Evolutionary conservation across 1,140 invertebrate species (phyloP).

Genomic region (Drosophila ironensis): DNA sequence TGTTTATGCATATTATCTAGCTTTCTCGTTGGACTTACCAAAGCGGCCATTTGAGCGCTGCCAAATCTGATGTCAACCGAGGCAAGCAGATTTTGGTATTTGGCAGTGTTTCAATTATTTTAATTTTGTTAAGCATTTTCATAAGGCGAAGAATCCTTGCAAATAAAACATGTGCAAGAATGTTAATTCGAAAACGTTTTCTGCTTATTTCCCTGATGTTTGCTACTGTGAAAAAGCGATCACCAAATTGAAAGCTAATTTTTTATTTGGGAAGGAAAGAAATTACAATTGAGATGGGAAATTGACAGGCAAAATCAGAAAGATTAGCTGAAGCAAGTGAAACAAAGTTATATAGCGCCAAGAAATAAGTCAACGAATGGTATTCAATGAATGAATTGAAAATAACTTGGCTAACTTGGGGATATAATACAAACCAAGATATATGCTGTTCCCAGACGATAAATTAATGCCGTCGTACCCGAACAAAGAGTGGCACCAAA

Average conservation of each 20-base stretch:
- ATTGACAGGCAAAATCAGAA: constrained; percentile 8
- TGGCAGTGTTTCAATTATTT: constrained; percentile 54
- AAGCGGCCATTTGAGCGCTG: constrained; percentile 35
- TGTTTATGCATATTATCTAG: too few relatives aligned
- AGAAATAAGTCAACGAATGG: constrained; percentile 66
- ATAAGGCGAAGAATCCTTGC: constrained; percentile 43
- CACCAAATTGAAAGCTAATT: constrained; percentile 55
- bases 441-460: constrained; percentile 54
- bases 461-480: constrained; percentile 43
- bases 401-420: constrained; percentile 71
- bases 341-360: constrained; percentile 46
- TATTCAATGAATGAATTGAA: constrained; percentile 62
- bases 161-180: constrained; percentile 36
- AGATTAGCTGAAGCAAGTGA: constrained; percentile 25
- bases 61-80: not conserved
- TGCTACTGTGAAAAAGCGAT: constrained; percentile 35
- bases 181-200: constrained; percentile 30
- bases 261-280: constrained; percentile 20
- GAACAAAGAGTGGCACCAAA: constrained; percentile 4
- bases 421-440: constrained; percentile 55
- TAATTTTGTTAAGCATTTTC: constrained; percentile 47
- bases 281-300: not conserved
- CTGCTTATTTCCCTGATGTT: constrained; percentile 19
- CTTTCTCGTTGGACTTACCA: too few relatives aligned
- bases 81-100: constrained; percentile 9